Percentiles rank a stretch among this genome's conserved stretches.
Evolutionary conservation across 1,140 invertebrate species (phyloP).

Genomic region (Phortica variegata): DNA sequence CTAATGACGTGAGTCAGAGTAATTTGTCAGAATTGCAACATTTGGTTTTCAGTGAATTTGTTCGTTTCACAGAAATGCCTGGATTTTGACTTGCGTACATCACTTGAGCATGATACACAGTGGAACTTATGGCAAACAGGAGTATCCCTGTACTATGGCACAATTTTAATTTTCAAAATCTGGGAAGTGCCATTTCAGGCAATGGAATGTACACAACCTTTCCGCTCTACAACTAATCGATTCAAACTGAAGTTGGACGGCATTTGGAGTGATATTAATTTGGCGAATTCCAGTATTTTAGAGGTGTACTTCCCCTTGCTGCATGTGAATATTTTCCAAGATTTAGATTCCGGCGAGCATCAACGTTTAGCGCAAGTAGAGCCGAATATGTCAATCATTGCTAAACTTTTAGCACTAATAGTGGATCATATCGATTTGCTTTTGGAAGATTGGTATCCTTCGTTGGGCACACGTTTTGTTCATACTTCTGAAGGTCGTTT

Average conservation of each 20-base stretch:
- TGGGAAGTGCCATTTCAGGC: conserved; percentile 76
- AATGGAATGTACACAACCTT: conserved; percentile 61
- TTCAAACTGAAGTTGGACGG: conserved; percentile 79
- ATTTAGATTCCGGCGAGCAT: conserved; percentile 25
- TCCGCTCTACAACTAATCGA: conserved; percentile 58
- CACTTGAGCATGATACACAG: conserved; percentile 57
- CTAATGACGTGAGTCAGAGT: conserved; percentile 27
- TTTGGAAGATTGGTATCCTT: conserved; percentile 98
- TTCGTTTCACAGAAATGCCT: conserved; percentile 31
- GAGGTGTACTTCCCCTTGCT: conserved; percentile 80
- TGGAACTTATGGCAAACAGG: conserved; percentile 97
- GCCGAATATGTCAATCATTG: conserved; percentile 74
- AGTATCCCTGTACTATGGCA: conserved; percentile 80
- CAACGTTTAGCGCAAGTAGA: conserved; percentile 57
- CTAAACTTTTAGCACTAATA: conserved; percentile 85
- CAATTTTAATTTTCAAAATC: conserved; percentile 77
- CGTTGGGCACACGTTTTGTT: conserved; percentile 91
- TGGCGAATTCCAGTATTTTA: conserved; percentile 79
- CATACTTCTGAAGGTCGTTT: conserved; percentile 96
- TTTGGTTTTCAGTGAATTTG: neutral
- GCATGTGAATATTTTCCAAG: conserved; percentile 33
- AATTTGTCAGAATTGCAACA: conserved; percentile 1
- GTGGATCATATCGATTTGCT: conserved; percentile 96
- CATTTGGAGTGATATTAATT: conserved; percentile 79
- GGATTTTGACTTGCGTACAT: conserved; percentile 45